phyloP scores from a whole-genome alignment of 2,888 invertebrate genomes.

The Noctua janthe region DNA sequence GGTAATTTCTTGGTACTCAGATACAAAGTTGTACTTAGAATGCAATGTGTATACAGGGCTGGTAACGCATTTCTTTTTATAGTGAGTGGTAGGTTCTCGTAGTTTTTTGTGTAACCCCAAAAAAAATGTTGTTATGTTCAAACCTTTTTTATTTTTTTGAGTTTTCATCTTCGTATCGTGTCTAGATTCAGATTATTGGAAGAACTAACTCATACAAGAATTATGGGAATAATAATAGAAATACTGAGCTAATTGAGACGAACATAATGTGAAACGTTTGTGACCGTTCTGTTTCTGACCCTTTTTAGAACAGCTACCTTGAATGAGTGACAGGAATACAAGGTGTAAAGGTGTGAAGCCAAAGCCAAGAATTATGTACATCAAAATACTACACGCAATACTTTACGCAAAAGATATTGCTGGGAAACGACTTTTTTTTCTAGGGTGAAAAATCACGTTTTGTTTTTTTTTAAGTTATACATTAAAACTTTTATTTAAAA shows the following conservation, averaged over 20 bases:
- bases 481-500: too few relatives aligned
- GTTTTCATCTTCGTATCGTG: not conserved
- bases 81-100: not conserved
- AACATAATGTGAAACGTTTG: not conserved
- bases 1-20: conserved; percentile 45
- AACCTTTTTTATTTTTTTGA: not conserved
- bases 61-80: conserved; percentile 13
- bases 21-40: conserved; percentile 31
- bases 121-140: not conserved
- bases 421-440: too few relatives aligned
- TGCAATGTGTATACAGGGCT: conserved; percentile 12
- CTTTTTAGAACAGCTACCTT: too few relatives aligned
- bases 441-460: too few relatives aligned
- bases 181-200: not conserved
- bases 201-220: not conserved
- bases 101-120: not conserved
- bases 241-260: not conserved
- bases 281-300: too few relatives aligned
- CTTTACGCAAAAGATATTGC: too few relatives aligned
- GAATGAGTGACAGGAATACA: not conserved
- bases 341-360: not conserved
- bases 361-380: not conserved
- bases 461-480: too few relatives aligned
- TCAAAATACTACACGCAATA: too few relatives aligned
- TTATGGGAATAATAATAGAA: not conserved